Evolutionary conservation across 92 coral and sea anemone species (phyloP), one percentile per base, ranked within the genome.

Genomic region (Parazoanthus swiftii): DNA sequence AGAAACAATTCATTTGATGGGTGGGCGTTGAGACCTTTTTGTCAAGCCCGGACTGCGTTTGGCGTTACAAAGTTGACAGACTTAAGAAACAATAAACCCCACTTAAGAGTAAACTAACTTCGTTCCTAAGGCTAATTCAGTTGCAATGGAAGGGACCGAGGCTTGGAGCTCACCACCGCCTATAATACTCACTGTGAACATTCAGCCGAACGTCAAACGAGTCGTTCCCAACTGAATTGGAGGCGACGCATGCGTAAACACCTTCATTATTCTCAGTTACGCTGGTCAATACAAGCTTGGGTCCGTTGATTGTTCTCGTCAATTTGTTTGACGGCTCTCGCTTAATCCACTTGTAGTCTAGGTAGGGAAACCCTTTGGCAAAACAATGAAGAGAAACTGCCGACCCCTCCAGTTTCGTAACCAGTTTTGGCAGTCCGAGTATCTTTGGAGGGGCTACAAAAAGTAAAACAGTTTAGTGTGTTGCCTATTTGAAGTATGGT

Each of bases 361-460:
- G n/a, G 33, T 42, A 76, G 10, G 80, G 80, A 42, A 76, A 76
- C 23, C 80, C 80, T 23, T 42, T 20, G 48, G 80, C 80, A 16
- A 26, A 4, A 44, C 80, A 76, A 2, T 3, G 10, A 18, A 76
- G 80, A 14, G 80, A 76, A 42, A 76, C 54, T 21, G 9, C 15
- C 11, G 29, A 38, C 26, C 80, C 80, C 80, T 76, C 54, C 48
- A 76, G 50, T 43, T 42, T 16, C 7, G 35, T 76, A 5, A 76
- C 3, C 7, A 9, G 21, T 14, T 76, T 16, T 42, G 25, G 80
- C 26, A 76, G 54, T 42, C 80, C 80, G 48, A 76, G 42, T 38
- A 76, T 76, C n/a, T 76, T 38, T 20, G 50, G 80, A 37, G 10
- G 8, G 14, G 48, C 80, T 76, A 18, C 6, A 16, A 76, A 0